Conservation (phyloP, 1,140 invertebrate genomes). For the Grapholita molesta region DNA sequence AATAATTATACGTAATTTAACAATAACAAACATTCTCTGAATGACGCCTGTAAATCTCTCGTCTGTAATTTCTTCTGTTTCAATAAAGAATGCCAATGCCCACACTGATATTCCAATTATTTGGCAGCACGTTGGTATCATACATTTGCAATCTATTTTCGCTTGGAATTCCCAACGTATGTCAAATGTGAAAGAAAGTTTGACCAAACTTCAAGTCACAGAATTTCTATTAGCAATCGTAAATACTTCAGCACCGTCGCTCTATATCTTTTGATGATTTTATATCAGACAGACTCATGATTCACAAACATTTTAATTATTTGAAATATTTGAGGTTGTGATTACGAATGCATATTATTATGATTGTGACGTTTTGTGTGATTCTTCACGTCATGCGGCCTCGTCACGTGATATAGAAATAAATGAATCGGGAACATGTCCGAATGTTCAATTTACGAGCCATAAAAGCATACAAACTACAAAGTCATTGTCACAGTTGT, state of each 20-base stretch:
- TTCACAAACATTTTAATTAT: no score
- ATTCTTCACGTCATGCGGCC: neutral
- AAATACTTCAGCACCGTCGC: neutral
- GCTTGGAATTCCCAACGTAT: conserved; percentile 48
- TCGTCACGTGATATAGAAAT: neutral
- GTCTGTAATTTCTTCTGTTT: conserved; percentile 21
- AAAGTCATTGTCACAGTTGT: neutral
- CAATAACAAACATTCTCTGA: neutral
- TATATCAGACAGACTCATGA: no score
- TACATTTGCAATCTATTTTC: conserved; percentile 68
- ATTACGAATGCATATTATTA: neutral
- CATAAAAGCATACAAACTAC: neutral
- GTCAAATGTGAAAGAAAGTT: conserved; percentile 46
- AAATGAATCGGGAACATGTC: neutral
- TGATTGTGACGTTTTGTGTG: neutral
- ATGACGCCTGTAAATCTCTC: conserved; percentile 5
- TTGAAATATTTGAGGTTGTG: no score
- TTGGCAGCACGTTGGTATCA: conserved; percentile 63
- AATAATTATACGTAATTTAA: neutral
- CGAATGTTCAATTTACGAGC: neutral
- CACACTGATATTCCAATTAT: conserved; percentile 64
- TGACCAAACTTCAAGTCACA: neutral
- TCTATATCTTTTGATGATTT: neutral
- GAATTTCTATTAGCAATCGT: neutral
- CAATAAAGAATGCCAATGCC: conserved; percentile 58